Conservation (phyloP, 2,113 vertebrate species). For the Epinephelus lanceolatus region DNA sequence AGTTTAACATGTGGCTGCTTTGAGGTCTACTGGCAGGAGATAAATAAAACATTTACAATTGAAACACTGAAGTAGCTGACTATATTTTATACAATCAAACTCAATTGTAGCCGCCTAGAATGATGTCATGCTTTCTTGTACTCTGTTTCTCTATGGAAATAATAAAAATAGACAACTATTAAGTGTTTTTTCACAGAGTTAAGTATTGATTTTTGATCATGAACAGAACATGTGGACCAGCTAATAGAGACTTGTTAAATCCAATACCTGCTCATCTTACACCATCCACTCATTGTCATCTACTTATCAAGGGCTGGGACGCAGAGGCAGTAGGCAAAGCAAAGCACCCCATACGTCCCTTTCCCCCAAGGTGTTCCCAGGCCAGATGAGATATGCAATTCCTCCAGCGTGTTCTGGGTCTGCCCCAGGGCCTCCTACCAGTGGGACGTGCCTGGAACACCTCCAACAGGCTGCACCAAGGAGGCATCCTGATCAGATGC, state of each 20-base stretch:
- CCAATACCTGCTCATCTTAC: background rate
- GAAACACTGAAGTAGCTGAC: background rate
- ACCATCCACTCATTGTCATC: background rate
- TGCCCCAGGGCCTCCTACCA: no score
- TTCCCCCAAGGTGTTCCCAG: no score
- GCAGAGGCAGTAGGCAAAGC: no score
- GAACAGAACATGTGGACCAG: background rate
- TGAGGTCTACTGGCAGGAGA: constrained; percentile 23
- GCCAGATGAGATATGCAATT: no score
- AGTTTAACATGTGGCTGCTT: constrained; percentile 20
- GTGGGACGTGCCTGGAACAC: no score
- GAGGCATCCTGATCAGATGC: no score
- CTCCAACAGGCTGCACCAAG: no score
- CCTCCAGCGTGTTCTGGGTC: no score
- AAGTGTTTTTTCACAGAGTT: background rate
- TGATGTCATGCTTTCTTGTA: constrained; percentile 2
- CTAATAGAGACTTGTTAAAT: background rate
- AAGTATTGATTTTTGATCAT: background rate
- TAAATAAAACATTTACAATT: background rate
- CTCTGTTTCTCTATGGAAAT: background rate
- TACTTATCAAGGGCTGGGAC: no score
- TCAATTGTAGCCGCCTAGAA: background rate
- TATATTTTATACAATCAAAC: background rate
- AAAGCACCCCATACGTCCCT: no score
- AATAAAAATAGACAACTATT: background rate